Conservation (phyloP, 1,140 invertebrate species). For the Neodiprion lecontei region DNA sequence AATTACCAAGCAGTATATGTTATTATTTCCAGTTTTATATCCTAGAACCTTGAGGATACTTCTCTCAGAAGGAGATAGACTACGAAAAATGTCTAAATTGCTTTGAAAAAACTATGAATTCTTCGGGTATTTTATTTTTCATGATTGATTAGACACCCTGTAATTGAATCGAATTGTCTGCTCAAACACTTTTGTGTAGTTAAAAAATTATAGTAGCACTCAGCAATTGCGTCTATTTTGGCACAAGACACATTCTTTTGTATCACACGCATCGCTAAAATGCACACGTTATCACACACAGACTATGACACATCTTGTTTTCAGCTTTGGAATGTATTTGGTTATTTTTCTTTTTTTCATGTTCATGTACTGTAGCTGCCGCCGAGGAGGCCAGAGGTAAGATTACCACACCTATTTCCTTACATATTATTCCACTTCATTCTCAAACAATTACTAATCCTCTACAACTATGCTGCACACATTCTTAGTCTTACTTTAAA, state of each 20-base stretch:
- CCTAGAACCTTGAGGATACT: too few relatives aligned
- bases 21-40: too few relatives aligned
- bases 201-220: constrained; percentile 6
- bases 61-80: too few relatives aligned
- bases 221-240: not conserved
- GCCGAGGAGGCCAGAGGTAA: constrained; percentile 85
- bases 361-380: constrained; percentile 74
- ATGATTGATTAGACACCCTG: too few relatives aligned
- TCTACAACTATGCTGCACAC: not conserved
- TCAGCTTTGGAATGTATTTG: constrained; percentile 55
- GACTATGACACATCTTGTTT: constrained; percentile 29
- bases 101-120: too few relatives aligned
- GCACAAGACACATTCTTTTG: not conserved
- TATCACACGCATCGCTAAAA: not conserved
- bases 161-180: too few relatives aligned
- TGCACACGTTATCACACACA: not conserved
- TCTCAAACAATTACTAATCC: not conserved
- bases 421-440: not conserved
- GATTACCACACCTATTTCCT: constrained; percentile 42
- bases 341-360: constrained; percentile 61
- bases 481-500: not conserved
- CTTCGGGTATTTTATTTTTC: too few relatives aligned
- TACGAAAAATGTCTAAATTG: too few relatives aligned
- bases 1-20: too few relatives aligned
- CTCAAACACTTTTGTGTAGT: too few relatives aligned